Conservation (phyloP, 2,113 vertebrate genomes). For the Grantiella picta region DNA sequence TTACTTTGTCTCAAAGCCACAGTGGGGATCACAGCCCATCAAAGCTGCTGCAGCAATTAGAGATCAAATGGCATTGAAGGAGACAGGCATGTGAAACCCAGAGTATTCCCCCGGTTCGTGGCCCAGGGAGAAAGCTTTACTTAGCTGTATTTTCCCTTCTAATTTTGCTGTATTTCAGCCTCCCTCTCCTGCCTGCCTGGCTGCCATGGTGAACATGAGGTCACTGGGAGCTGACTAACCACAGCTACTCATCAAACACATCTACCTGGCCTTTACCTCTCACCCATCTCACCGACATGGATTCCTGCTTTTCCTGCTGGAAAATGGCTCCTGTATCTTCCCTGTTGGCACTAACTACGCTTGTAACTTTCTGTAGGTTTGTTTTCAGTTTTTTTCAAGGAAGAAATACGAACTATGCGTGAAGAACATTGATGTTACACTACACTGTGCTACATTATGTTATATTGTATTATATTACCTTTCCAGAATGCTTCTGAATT, state of each 20-base stretch:
- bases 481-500: background rate
- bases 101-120: background rate
- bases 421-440: accelerated
- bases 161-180: background rate
- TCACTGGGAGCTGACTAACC: background rate
- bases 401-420: background rate
- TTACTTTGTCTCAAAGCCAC: slow-evolving; percentile 36
- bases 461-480: background rate
- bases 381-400: background rate
- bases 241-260: background rate
- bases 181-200: background rate
- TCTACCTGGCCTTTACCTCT: background rate
- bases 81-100: background rate
- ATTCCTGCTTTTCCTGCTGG: background rate
- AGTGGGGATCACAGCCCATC: slow-evolving; percentile 11
- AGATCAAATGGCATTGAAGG: background rate
- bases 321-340: background rate
- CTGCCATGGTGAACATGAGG: accelerated
- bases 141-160: background rate
- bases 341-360: background rate
- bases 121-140: background rate
- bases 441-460: accelerated
- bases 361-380: background rate
- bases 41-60: slow-evolving; percentile 28
- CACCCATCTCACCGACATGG: accelerated